Conservation (phyloP, 2,888 invertebrate species). For the Melolontha melolontha region DNA sequence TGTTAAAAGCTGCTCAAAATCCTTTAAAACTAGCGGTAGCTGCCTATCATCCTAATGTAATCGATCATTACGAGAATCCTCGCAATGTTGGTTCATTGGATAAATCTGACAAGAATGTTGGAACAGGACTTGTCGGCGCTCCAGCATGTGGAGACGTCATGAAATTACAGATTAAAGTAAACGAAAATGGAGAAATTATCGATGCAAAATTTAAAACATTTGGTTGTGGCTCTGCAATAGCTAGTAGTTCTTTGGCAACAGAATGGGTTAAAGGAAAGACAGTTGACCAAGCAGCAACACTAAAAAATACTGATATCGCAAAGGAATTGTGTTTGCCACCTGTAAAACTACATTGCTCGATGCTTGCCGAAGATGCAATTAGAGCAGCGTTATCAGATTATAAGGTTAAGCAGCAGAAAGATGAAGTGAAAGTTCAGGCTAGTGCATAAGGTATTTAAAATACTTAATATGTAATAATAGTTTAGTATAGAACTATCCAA, state of each 20-base stretch:
- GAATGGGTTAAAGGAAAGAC: slow-evolving; percentile 98
- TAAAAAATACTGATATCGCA: slow-evolving; percentile 98
- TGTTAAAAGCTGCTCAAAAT: slow-evolving; percentile 55
- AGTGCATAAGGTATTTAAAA: slow-evolving; percentile 14
- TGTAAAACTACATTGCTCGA: slow-evolving; percentile 99
- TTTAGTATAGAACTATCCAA: slow-evolving; percentile 24
- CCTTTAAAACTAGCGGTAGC: slow-evolving; percentile 59
- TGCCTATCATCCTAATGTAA: slow-evolving; percentile 83
- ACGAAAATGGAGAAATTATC: slow-evolving; percentile 94
- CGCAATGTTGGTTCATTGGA: slow-evolving; percentile 97
- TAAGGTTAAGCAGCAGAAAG: slow-evolving; percentile 84
- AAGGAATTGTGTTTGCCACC: slow-evolving; percentile 97
- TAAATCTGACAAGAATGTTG: slow-evolving; percentile 92
- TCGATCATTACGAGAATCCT: slow-evolving; percentile 99
- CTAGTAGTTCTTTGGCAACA: slow-evolving; percentile 95
- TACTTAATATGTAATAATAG: slow-evolving; percentile 30
- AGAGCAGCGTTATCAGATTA: slow-evolving; percentile 98
- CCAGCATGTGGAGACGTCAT: slow-evolving; percentile 99
- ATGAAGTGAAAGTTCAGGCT: slow-evolving; percentile 36
- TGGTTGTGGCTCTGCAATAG: slow-evolving; percentile 99
- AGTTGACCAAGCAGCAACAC: slow-evolving; percentile 88
- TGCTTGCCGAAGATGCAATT: slow-evolving; percentile 99
- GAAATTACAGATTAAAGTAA: slow-evolving; percentile 97
- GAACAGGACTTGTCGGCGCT: slow-evolving; percentile 98
- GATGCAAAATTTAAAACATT: slow-evolving; percentile 99